Percentiles rank a stretch among this genome's conserved stretches.
Conservation (phyloP, 2,888 invertebrate genomes). For the Willowsia nigromaculata region DNA sequence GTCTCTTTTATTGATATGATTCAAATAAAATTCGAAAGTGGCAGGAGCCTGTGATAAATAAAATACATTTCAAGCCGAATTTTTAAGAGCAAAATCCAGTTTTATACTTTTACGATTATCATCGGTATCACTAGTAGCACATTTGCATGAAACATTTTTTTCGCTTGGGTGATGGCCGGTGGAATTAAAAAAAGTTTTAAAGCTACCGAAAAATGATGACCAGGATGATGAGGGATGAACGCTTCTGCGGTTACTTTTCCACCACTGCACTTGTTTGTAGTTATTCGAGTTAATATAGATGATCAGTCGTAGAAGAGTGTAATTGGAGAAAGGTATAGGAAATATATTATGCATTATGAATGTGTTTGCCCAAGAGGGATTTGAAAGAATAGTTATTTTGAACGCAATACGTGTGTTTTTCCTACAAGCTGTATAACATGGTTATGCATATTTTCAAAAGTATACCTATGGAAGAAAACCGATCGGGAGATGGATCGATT, state of each 20-base stretch:
- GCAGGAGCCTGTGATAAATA: slow-evolving; percentile 11
- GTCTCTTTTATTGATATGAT: slow-evolving; percentile 37
- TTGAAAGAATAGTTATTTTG: background rate
- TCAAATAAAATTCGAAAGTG: slow-evolving; percentile 31
- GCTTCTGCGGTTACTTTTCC: slow-evolving; percentile 34
- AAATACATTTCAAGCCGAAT: slow-evolving; percentile 20
- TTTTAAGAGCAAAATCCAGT: slow-evolving; percentile 61
- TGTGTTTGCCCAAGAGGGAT: slow-evolving; percentile 58
- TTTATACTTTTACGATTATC: slow-evolving; percentile 36
- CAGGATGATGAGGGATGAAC: slow-evolving; percentile 20
- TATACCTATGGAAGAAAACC: background rate
- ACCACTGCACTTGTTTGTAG: background rate
- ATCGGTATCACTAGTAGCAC: background rate
- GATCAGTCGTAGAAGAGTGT: slow-evolving; percentile 44
- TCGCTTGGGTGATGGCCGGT: background rate
- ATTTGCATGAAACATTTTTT: slow-evolving; percentile 52
- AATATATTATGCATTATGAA: slow-evolving; percentile 41
- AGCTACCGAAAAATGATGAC: slow-evolving; percentile 36
- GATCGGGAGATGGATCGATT: slow-evolving; percentile 61
- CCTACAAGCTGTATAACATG: background rate
- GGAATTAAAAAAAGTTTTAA: background rate
- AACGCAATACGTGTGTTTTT: slow-evolving; percentile 46
- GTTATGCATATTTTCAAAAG: background rate
- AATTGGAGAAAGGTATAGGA: slow-evolving; percentile 60
- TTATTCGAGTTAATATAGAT: background rate